Percentiles rank a stretch among this genome's conserved stretches.
These are phyloP conservation scores for Gastrophysa polygoni DNA, from an alignment of 2,888 invertebrate genomes.

Conservation along the genomic window DNA sequence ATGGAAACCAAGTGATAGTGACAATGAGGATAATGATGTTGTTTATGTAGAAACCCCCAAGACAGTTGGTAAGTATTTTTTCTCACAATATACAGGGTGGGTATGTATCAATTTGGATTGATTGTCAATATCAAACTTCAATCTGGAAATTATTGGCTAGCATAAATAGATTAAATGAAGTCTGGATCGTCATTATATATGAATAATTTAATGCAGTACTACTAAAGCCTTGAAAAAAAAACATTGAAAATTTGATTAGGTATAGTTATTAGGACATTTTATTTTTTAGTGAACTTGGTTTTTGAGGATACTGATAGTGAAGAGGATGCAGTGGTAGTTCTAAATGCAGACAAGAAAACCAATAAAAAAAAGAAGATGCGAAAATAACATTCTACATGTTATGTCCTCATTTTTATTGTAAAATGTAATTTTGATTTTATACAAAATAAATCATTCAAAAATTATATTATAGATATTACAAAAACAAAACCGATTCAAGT, in stretches of 20 bases:
- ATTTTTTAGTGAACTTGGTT: slow-evolving; percentile 42
- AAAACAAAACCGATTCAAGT: slow-evolving; percentile 33
- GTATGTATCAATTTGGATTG: too few relatives aligned
- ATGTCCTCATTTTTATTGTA: not conserved
- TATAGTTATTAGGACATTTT: too few relatives aligned
- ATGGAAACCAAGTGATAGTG: slow-evolving; percentile 47
- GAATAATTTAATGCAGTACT: too few relatives aligned
- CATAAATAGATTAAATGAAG: too few relatives aligned
- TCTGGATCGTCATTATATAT: too few relatives aligned
- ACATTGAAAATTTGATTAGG: too few relatives aligned
- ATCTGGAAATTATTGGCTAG: too few relatives aligned
- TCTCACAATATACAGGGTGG: not conserved
- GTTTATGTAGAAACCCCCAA: slow-evolving; percentile 34
- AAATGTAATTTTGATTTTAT: slow-evolving; percentile 14
- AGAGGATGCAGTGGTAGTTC: slow-evolving; percentile 53
- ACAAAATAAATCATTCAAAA: slow-evolving; percentile 27
- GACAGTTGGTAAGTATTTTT: slow-evolving; percentile 30
- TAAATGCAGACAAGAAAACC: slow-evolving; percentile 47
- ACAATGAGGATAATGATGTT: slow-evolving; percentile 47
- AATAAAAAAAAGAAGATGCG: slow-evolving; percentile 20
- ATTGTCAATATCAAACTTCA: too few relatives aligned
- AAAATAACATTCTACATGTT: not conserved
- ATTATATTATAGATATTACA: slow-evolving; percentile 29
- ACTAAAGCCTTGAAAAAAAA: too few relatives aligned
- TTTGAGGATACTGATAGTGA: slow-evolving; percentile 51